Conservation (phyloP, 2,888 invertebrate species). For the Hirtodrosophila trivittata region DNA sequence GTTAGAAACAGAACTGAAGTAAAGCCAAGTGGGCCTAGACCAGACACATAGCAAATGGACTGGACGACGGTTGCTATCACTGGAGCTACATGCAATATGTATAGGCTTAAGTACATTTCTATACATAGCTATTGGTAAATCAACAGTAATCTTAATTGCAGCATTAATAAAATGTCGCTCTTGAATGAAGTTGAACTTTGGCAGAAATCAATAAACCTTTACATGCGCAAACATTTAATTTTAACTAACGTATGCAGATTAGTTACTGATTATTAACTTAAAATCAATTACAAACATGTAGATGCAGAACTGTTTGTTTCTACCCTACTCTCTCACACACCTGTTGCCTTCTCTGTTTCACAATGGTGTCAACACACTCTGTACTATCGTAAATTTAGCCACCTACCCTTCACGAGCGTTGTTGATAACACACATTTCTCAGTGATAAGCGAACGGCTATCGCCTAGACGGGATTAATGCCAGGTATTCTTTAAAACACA, state of each 20-base stretch:
- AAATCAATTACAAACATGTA: constrained; percentile 1
- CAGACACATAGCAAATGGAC: constrained; percentile 47
- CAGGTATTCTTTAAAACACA: constrained; percentile 68
- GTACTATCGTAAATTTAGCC: constrained; percentile 40
- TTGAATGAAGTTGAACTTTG: constrained; percentile 25
- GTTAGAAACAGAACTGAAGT: constrained; percentile 62
- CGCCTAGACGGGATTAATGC: constrained; percentile 57
- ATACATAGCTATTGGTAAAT: constrained; percentile 30
- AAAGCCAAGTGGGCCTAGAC: constrained; percentile 65
- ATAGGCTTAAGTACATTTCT: constrained; percentile 16
- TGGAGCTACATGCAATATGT: constrained; percentile 18
- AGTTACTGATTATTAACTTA: constrained; percentile 15
- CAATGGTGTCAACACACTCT: constrained; percentile 15
- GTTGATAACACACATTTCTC: constrained; percentile 65
- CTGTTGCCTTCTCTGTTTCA: constrained; percentile 13
- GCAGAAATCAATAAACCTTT: background rate
- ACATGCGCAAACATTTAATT: background rate
- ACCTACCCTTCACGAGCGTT: constrained; percentile 27
- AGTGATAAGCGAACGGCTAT: constrained; percentile 60
- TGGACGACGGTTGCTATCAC: constrained; percentile 58
- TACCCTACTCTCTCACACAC: constrained; percentile 2
- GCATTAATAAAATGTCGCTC: constrained; percentile 23
- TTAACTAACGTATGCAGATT: constrained; percentile 7
- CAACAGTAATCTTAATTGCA: constrained; percentile 48
- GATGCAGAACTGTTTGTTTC: constrained; percentile 8